Base-by-base conservation (phyloP, 2,888 invertebrate species). In the Eristalinus sepulchralis region DNA sequence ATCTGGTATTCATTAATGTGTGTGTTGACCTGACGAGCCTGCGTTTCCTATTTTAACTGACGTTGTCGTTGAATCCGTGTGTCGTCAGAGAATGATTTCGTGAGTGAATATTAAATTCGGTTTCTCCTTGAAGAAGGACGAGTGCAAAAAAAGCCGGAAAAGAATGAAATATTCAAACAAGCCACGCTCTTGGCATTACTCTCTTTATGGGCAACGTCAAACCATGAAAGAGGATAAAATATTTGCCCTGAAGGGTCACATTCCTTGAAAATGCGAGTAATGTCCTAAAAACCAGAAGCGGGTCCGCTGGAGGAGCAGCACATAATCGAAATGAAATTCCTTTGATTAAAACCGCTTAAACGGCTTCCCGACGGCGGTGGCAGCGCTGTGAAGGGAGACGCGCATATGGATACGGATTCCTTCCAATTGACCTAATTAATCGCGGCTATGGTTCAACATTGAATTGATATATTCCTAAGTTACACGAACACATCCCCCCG, bases 1-100 rank as follows among this genome's bases (percentile, higher is more conserved):
- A 85, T 85, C 73, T 85, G 77, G 68, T 85, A 85, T 85, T 85
- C 85, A 85, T 85, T 85, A 82, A 71, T 83, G 77, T 70, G 77
- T 70, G 22, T 77, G 82, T 82, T 85, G 85, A 82, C 85, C 82
- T 55, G 68, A 55, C 72, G 47, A 39, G 47, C 17, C 47, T 5
- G 39, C n/a, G 8, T 1, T 47, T 1, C 17, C 47, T 17, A n/a
- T n/a, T n/a, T 47, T 33, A 31, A 13, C 53, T 68, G 53, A 33
- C 59, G 70, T 17, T 34, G 59, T 34, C 60, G 31, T 36, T 80
- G 72, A 73, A 59, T 80, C 36, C 31, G 59, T 76, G 70, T 70
- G 63, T 75, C 47, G 20, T 22, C 33, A 59, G 24, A 17, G 53
- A n/a, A 39, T 33, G 24, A 22, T 39, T 17, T n/a, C 36, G 36